Evolutionary conservation across 2,797 vertebrate genomes (phyloP).

Genomic region (Molossus molossus): DNA sequence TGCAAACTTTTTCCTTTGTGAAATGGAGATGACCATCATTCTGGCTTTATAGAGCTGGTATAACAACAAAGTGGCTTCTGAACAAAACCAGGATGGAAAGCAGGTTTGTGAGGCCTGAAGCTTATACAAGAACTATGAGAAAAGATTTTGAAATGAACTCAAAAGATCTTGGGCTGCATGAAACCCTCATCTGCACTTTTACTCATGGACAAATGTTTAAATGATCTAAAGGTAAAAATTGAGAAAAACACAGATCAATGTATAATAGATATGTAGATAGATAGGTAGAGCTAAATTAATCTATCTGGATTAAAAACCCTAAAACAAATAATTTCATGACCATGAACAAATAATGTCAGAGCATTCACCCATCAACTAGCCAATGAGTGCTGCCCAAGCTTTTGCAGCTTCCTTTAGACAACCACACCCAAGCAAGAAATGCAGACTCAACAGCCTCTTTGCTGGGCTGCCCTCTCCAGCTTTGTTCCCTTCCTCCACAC

Average conservation of each 20-base stretch:
- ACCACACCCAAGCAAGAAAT: constrained; percentile 33
- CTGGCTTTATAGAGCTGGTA: background rate
- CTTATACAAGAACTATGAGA: background rate
- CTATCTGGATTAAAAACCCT: background rate
- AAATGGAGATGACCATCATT: background rate
- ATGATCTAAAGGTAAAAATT: background rate
- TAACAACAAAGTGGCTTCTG: background rate
- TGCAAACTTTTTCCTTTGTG: background rate
- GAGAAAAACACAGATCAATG: background rate
- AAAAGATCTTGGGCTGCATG: background rate
- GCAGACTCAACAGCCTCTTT: background rate
- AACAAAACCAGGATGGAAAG: background rate
- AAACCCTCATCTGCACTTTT: background rate
- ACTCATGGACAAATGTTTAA: background rate
- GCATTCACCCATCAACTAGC: background rate
- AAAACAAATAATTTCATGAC: no score
- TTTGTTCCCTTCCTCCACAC: background rate
- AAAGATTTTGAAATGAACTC: background rate
- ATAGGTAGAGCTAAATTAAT: background rate
- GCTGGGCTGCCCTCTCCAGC: background rate
- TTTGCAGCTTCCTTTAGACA: background rate
- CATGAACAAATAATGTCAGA: background rate
- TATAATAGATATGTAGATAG: background rate
- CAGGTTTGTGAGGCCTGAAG: background rate
- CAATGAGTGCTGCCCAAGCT: background rate